phyloP scores from a whole-genome alignment of 2,888 invertebrate genomes.

The Pardosa pseudoannulata region DNA sequence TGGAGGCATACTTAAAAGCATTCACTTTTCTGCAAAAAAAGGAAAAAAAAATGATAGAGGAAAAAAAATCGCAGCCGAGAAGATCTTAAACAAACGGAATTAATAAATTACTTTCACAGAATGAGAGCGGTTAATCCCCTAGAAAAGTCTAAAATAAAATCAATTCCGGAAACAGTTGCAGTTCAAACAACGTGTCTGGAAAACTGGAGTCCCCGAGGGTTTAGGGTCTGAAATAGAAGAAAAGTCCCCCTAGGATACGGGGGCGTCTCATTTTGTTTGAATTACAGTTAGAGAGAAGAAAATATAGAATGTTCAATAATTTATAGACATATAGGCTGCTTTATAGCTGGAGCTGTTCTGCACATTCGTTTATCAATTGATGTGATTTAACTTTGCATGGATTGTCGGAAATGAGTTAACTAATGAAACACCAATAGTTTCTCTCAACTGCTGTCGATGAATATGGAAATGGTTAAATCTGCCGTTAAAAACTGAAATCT shows the following conservation, averaged over 20 bases:
- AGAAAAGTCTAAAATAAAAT: constrained; percentile 68
- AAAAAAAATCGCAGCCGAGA: background rate
- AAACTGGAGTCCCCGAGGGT: background rate
- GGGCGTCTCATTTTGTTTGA: background rate
- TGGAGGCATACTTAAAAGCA: background rate
- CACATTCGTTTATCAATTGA: too few relatives aligned
- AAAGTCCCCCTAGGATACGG: background rate
- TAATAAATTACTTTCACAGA: constrained; percentile 48
- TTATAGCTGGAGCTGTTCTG: too few relatives aligned
- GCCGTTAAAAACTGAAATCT: too few relatives aligned
- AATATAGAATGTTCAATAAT: background rate
- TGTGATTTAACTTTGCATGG: too few relatives aligned
- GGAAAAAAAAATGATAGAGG: background rate
- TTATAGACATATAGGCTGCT: too few relatives aligned
- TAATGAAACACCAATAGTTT: too few relatives aligned
- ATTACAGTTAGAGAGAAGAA: background rate
- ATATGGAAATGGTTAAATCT: too few relatives aligned
- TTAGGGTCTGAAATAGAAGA: background rate
- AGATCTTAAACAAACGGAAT: constrained; percentile 62
- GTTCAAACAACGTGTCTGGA: background rate
- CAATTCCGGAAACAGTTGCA: constrained; percentile 49
- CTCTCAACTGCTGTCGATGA: too few relatives aligned
- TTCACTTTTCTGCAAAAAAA: too few relatives aligned
- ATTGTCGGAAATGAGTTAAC: too few relatives aligned
- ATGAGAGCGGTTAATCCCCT: constrained; percentile 31